Evolutionary conservation across 2,797 vertebrate species (phyloP), one percentile per base, ranked within the genome.

Genomic region (Sciurus carolinensis): DNA sequence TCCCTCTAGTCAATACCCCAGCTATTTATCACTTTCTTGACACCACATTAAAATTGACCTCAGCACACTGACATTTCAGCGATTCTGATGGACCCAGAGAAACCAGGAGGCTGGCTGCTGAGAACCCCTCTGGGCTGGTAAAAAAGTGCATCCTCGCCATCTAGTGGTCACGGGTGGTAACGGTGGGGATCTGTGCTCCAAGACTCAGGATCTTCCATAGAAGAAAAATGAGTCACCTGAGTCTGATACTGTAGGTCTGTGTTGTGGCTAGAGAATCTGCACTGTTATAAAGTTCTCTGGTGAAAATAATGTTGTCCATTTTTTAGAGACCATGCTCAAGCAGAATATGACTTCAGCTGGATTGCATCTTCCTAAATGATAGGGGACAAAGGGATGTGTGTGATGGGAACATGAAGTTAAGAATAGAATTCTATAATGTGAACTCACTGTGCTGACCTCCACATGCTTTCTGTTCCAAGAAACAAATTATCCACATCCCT

Each of bases 141-240:
- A 95, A 0, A 30, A 97, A 98, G 98, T 95, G 97, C 98, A 98
- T 97, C 97, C 98, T 91, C 98, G 95, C 98, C 98, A 98, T 98
- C 98, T 98, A 97, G 95, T 89, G 98, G 73, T 0, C 1, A 0
- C 0, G 3, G 20, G 36, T 36, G 62, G 95, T 5, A 11, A 30
- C 14, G 50, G 80, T 89, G 14, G 94, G 95, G 93, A 95, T 91
- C 96, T 94, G 96, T 90, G 82, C 94, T 89, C 96, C n/a, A 94
- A 76, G 80, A 96, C 94, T 97, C 73, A 94, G 94, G 95, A 47
- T 1, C 7, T 36, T 36, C 36, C 36, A 36, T 36, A 36, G 36
- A 36, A 36, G 36, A 36, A 36, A 36, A 36, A 36, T 36, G 36
- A 36, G 36, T 36, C 36, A 36, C 36, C 36, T 36, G 36, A 36